Percentiles rank a stretch among this genome's conserved stretches.
Conservation (phyloP, 2,113 vertebrate genomes). For the Heliornis fulica region DNA sequence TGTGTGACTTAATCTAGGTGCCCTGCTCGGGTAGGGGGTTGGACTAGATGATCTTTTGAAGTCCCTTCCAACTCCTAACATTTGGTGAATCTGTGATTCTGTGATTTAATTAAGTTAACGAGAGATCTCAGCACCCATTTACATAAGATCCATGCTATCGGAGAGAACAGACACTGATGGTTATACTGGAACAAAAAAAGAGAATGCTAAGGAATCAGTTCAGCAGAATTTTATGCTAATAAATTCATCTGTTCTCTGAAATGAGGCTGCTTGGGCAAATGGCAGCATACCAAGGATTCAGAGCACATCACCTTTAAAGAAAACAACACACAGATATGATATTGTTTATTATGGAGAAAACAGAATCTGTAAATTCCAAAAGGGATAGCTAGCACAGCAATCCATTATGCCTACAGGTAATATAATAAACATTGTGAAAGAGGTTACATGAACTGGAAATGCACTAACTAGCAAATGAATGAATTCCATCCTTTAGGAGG, state of each 20-base stretch:
- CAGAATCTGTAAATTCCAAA: background rate
- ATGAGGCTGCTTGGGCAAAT: background rate
- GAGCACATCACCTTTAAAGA: background rate
- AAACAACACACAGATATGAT: rapidly evolving
- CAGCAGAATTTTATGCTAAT: background rate
- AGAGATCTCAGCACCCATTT: background rate
- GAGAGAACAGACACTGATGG: background rate
- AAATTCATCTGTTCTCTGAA: background rate
- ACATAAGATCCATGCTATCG: background rate
- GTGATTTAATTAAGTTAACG: background rate
- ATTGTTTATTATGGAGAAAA: background rate
- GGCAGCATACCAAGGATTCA: background rate
- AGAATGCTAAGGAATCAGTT: background rate
- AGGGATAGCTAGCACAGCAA: background rate
- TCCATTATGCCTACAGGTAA: background rate
- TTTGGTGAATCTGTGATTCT: too few relatives aligned
- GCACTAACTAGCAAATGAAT: background rate
- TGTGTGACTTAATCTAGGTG: too few relatives aligned
- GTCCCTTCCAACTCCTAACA: too few relatives aligned
- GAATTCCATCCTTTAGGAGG: background rate
- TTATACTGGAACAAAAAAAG: background rate
- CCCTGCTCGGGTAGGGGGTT: too few relatives aligned
- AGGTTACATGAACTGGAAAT: background rate
- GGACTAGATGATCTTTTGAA: too few relatives aligned
- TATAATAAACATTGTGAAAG: background rate